These are phyloP conservation scores for Toxostoma redivivum DNA, from an alignment of 2,113 vertebrate species.

Conservation along the genomic window DNA sequence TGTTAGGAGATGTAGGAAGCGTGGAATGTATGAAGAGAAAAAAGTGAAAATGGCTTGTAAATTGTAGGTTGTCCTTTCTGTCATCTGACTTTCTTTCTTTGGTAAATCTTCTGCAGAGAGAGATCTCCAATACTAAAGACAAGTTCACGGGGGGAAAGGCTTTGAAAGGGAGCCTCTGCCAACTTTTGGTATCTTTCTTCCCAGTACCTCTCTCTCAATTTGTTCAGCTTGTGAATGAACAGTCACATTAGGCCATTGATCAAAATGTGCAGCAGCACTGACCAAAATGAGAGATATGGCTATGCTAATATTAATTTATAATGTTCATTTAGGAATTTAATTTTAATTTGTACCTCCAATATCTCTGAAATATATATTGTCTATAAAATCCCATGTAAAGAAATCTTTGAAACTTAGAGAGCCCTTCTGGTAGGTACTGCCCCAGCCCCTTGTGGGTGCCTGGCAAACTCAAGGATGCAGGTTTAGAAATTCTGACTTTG, in stretches of 20 bases:
- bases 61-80: neutral
- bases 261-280: neutral
- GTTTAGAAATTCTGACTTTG: neutral
- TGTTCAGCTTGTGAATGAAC: fast-evolving
- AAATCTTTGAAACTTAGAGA: neutral
- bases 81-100: neutral
- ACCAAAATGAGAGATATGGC: neutral
- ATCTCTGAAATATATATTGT: neutral
- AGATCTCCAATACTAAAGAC: neutral
- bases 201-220: neutral
- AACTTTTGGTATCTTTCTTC: neutral
- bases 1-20: neutral
- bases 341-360: neutral
- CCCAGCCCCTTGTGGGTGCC: neutral
- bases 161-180: neutral
- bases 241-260: neutral
- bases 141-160: neutral
- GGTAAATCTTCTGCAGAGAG: neutral
- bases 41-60: neutral
- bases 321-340: neutral
- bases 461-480: neutral
- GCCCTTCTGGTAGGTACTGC: fast-evolving
- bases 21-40: neutral
- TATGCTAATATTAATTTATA: neutral
- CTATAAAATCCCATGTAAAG: neutral